A percentile compares a stretch with the other conserved stretches of the same genome.
Evolutionary conservation across 2,113 vertebrate species (phyloP).

Genomic region (Tachuris rubrigastra): DNA sequence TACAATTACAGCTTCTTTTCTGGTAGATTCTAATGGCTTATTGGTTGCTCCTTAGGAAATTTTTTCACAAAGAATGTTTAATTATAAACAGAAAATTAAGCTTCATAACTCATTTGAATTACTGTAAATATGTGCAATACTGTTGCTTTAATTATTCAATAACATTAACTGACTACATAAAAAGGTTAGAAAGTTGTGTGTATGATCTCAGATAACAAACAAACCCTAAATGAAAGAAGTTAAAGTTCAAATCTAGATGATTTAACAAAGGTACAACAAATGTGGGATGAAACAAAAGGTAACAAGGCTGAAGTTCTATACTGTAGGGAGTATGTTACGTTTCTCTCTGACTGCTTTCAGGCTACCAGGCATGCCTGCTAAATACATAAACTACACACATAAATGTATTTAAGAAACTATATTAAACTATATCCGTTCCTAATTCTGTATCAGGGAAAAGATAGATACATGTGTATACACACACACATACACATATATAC

Average conservation of each 20-base stretch:
- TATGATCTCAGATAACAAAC: neutral
- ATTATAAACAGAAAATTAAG: neutral
- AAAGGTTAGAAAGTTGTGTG: neutral
- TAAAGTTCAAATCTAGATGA: neutral
- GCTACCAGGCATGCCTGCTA: neutral
- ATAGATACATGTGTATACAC: neutral
- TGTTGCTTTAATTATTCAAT: neutral
- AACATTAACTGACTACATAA: neutral
- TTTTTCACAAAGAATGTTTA: neutral
- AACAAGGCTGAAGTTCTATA: neutral
- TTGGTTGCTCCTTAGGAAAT: neutral
- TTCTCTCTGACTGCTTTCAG: neutral
- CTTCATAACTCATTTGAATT: neutral
- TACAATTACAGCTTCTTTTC: neutral
- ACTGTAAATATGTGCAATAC: neutral
- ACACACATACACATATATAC: neutral
- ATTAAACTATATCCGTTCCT: neutral
- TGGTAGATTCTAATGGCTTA: conserved; percentile 24
- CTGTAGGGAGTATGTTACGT: neutral
- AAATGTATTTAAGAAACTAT: neutral
- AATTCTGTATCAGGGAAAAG: neutral
- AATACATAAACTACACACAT: neutral
- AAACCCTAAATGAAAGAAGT: neutral
- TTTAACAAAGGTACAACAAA: neutral
- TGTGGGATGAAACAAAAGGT: neutral